Evolutionary conservation across 1,140 invertebrate genomes (phyloP), one percentile per base, ranked within the genome.

Genomic region (Aphaenogaster rudis): DNA sequence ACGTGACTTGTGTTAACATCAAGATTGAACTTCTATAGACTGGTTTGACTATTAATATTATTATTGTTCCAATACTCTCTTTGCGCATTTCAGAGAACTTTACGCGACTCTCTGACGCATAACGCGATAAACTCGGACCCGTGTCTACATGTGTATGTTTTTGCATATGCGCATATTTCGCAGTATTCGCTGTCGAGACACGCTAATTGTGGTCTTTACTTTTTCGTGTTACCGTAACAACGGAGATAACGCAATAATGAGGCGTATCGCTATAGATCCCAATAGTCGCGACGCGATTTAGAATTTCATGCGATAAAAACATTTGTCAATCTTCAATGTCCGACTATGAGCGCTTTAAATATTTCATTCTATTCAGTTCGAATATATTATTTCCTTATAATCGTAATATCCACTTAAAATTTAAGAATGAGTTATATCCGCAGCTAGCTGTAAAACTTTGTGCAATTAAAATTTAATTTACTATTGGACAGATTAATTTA

Each of bases 31-130:
- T 4, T 33, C 50, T 71, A 54, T 15, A 28, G 36, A 81, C 45
- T 74, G 57, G 91, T 91, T 80, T 91, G 91, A 74, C 92, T 90
- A 67, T 94, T 71, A 93, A 90, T 91, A 92, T 17, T 93, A 91
- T 66, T 92, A 93, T 82, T 94, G 92, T 86, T 93, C 89, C 66
- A 91, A 90, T 92, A 74, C 90, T 93, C 64, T 94, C 67, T 94
- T 91, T 63, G 90, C 86, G 17, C 17, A 82, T 86, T 21, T 91
- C 74, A 78, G 2, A 79, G 17, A 9, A 66, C 28, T 36, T 64
- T 64, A 79, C 5, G 2, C 11, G 45, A n/a, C 33, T 79, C 36
- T 80, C 11, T 80, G 61, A 66, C 61, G 61, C 33, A 48, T 66
- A 50, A 64, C 17, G n/a, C 39, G 45, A 79, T 79, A 52, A 79